Percentiles rank a stretch among this genome's conserved stretches.
phyloP scores from a whole-genome alignment of 1,140 invertebrate genomes.

The Spodoptera litura region DNA sequence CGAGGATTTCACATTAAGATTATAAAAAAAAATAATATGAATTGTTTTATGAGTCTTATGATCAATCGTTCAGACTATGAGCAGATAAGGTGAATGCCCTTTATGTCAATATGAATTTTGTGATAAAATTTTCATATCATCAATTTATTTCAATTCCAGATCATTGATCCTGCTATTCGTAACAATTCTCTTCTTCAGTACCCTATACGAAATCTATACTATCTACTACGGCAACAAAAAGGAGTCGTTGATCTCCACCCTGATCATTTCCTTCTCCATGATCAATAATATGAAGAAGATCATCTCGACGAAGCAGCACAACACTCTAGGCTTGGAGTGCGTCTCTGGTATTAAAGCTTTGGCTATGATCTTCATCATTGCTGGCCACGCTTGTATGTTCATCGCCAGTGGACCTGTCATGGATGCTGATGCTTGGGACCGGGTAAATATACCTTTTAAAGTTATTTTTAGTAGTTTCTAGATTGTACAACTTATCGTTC shows the following conservation, averaged over 20 bases:
- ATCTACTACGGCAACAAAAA: conserved; percentile 63
- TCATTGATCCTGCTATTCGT: conserved; percentile 71
- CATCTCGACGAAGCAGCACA: conserved; percentile 87
- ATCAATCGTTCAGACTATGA: neutral
- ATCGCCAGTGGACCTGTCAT: conserved; percentile 88
- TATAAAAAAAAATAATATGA: too few relatives aligned
- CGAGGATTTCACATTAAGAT: too few relatives aligned
- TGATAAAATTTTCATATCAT: neutral
- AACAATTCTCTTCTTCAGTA: conserved; percentile 71
- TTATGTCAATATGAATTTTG: neutral
- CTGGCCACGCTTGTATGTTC: conserved; percentile 88
- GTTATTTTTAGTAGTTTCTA: neutral
- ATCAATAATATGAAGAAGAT: conserved; percentile 88
- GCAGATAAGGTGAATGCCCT: neutral
- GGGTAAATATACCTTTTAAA: conserved; percentile 75
- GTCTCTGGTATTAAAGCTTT: conserved; percentile 89
- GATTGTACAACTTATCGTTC: too few relatives aligned
- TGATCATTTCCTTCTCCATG: conserved; percentile 87
- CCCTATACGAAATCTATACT: conserved; percentile 73
- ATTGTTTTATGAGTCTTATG: too few relatives aligned
- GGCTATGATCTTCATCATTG: conserved; percentile 88
- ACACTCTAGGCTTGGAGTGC: conserved; percentile 87
- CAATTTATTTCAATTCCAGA: conserved; percentile 54
- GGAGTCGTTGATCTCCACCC: conserved; percentile 63
- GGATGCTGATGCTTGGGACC: conserved; percentile 87